These are phyloP conservation scores for Ommatoiulus sabulosus DNA, from an alignment of 2,888 invertebrate species.

Conservation along the genomic window DNA sequence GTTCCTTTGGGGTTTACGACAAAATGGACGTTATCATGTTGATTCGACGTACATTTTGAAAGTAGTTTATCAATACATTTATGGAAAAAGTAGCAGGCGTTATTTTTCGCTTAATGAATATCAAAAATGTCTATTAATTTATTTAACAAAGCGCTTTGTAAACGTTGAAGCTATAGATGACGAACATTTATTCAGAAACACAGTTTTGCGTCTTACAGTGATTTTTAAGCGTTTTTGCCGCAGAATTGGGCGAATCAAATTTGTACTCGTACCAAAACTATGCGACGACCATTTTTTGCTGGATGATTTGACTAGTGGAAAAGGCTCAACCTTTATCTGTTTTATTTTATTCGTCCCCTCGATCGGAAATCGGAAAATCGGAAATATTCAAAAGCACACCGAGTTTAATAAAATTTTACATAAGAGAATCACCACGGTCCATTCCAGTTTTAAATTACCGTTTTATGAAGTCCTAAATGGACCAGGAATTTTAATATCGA, in stretches of 20 bases:
- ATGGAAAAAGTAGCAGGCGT: not conserved
- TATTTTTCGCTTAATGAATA: not conserved
- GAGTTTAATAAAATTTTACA: not conserved
- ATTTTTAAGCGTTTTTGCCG: not conserved
- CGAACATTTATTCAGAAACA: not conserved
- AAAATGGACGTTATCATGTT: not conserved
- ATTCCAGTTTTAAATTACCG: not conserved
- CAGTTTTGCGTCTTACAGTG: not conserved
- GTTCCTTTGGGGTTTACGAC: not conserved
- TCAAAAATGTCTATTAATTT: not conserved
- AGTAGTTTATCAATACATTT: not conserved
- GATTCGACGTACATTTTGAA: not conserved
- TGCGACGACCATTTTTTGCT: too few species aligned
- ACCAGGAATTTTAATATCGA: not conserved
- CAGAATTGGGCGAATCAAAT: not conserved
- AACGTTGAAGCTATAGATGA: not conserved
- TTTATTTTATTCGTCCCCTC: too few species aligned
- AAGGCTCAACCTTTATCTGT: too few species aligned
- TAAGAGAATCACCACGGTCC: not conserved
- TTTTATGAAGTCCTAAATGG: conserved; percentile 23
- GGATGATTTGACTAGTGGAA: too few species aligned
- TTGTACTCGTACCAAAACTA: not conserved
- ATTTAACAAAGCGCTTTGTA: too few species aligned
- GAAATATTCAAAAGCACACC: not conserved
- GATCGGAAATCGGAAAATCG: too few species aligned